phyloP scores from a whole-genome alignment of 2,797 vertebrate species.

The Haliaeetus albicilla region DNA sequence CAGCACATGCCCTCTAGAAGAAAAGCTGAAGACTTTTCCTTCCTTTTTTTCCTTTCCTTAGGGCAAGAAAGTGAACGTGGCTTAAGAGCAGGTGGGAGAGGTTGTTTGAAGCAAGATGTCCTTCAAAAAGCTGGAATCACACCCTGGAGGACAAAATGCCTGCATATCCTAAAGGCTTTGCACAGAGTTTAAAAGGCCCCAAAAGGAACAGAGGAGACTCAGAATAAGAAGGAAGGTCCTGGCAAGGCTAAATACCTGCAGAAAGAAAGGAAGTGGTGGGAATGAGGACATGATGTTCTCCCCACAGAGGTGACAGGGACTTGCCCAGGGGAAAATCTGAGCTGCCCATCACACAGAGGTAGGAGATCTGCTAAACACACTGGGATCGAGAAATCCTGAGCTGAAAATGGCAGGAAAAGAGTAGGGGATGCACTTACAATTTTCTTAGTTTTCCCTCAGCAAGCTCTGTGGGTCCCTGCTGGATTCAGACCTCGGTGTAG shows the following conservation, averaged over 20 bases:
- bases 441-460: neutral
- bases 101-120: neutral
- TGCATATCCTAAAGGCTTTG: neutral
- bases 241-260: neutral
- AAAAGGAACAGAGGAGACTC: neutral
- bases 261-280: neutral
- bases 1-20: neutral
- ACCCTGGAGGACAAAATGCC: neutral
- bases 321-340: neutral
- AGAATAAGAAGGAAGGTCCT: neutral
- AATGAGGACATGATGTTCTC: neutral
- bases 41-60: neutral
- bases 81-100: neutral
- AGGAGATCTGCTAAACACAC: neutral
- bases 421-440: neutral
- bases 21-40: neutral
- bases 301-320: neutral
- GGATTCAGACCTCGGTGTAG: neutral
- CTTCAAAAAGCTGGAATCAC: neutral
- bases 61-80: neutral
- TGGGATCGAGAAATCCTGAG: neutral
- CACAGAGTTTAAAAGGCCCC: neutral
- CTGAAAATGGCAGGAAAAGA: neutral
- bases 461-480: neutral
- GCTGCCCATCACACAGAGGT: neutral